Conservation (phyloP, 35 echinoderm and acorn worm species). For the Chiridota heheva region DNA sequence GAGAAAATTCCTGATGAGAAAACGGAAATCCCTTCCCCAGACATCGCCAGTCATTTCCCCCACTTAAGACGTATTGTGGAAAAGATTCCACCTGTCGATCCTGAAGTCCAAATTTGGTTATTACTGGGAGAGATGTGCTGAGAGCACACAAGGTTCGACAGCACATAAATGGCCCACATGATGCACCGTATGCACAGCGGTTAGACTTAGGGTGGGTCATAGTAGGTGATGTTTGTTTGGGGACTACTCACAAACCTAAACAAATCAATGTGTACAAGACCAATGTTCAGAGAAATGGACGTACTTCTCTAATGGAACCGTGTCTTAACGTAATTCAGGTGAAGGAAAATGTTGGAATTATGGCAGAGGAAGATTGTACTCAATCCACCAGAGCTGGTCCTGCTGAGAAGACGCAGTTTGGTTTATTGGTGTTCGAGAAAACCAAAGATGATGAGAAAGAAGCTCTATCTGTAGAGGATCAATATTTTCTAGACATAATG, state of each 20-base stretch:
- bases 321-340: conserved; percentile 5
- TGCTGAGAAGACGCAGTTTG: neutral
- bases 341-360: conserved; percentile 26
- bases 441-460: conserved; percentile 40
- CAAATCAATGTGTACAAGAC: neutral
- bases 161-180: conserved; percentile 36
- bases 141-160: conserved; percentile 38
- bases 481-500: conserved; percentile 20
- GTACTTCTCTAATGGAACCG: neutral
- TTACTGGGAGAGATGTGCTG: conserved; percentile 34
- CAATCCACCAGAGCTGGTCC: neutral
- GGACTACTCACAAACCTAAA: neutral
- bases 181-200: conserved; percentile 45
- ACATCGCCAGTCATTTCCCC: neutral
- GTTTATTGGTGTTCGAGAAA: neutral
- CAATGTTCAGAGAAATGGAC: conserved; percentile 6
- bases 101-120: conserved; percentile 11
- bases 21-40: conserved; percentile 49
- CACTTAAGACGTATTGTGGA: conserved; percentile 11
- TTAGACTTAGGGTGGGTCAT: conserved; percentile 32
- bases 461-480: conserved; percentile 29
- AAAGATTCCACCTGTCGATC: neutral
- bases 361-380: neutral
- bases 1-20: conserved; percentile 39
- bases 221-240: conserved; percentile 23